Conservation (phyloP, 2,113 vertebrate species). For the Carassius gibelio region DNA sequence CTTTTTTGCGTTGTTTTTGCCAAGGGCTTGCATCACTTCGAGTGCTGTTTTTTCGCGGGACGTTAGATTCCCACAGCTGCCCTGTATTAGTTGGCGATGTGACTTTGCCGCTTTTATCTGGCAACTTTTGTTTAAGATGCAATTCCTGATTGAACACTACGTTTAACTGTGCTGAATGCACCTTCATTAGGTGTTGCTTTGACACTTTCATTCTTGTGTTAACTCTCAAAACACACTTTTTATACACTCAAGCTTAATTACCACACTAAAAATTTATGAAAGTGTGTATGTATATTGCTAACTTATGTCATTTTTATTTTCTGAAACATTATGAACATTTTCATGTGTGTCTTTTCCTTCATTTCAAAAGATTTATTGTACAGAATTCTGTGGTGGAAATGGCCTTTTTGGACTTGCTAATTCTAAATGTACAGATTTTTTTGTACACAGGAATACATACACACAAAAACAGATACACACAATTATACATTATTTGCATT, state of each 20-base stretch:
- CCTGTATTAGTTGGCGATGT: not conserved
- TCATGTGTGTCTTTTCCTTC: not conserved
- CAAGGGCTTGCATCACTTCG: constrained; percentile 52
- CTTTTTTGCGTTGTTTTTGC: constrained; percentile 57
- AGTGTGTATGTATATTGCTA: not conserved
- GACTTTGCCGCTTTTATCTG: not conserved
- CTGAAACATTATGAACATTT: not conserved
- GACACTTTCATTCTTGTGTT: not conserved
- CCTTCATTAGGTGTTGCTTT: not conserved
- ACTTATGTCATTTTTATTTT: not conserved
- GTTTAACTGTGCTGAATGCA: not conserved
- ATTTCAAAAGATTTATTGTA: not conserved
- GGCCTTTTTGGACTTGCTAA: not conserved
- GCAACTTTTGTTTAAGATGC: not conserved
- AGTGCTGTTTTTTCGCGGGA: constrained; percentile 15
- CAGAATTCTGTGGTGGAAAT: not conserved
- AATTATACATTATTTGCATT: not conserved
- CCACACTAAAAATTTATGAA: not conserved
- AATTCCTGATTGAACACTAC: not conserved
- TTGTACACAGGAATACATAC: not conserved
- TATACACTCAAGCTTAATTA: not conserved
- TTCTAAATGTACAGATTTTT: not conserved
- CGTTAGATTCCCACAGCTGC: constrained; percentile 22
- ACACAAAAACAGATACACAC: not conserved
- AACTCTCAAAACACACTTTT: not conserved